These are phyloP conservation scores for Papilio demoleus DNA, from an alignment of 2,888 invertebrate genomes.

Conservation along the genomic window DNA sequence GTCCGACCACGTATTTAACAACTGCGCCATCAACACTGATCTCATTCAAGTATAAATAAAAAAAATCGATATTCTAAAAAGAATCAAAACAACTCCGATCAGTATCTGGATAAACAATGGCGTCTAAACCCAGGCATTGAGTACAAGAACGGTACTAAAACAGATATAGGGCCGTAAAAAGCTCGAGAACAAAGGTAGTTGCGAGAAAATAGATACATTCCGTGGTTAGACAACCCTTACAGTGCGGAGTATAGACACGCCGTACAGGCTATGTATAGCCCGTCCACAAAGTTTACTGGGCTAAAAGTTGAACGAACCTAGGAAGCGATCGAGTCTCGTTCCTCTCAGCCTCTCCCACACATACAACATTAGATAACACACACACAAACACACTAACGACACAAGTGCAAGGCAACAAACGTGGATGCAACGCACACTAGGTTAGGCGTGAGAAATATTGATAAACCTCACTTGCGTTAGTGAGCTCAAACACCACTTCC, in stretches of 20 bases:
- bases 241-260: slow-evolving; percentile 52
- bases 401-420: slow-evolving; percentile 61
- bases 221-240: slow-evolving; percentile 47
- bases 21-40: too few relatives aligned
- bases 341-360: slow-evolving; percentile 77
- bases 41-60: too few relatives aligned
- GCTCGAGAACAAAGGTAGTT: slow-evolving; percentile 59
- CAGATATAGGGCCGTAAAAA: slow-evolving; percentile 48
- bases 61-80: slow-evolving; percentile 9
- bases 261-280: slow-evolving; percentile 58
- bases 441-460: slow-evolving; percentile 77
- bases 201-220: slow-evolving; percentile 57
- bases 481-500: slow-evolving; percentile 76
- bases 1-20: too few relatives aligned
- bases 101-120: slow-evolving; percentile 30
- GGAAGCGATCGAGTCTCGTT: slow-evolving; percentile 69
- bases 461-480: slow-evolving; percentile 78
- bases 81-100: neutral
- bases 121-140: slow-evolving; percentile 17
- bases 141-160: slow-evolving; percentile 36
- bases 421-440: slow-evolving; percentile 69
- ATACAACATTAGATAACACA: slow-evolving; percentile 51
- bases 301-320: slow-evolving; percentile 83
- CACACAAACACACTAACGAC: slow-evolving; percentile 51
- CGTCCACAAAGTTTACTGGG: slow-evolving; percentile 81